A percentile compares a stretch with the other conserved stretches of the same genome.
Conservation (phyloP, 2,113 vertebrate species). For the Callipepla squamata region DNA sequence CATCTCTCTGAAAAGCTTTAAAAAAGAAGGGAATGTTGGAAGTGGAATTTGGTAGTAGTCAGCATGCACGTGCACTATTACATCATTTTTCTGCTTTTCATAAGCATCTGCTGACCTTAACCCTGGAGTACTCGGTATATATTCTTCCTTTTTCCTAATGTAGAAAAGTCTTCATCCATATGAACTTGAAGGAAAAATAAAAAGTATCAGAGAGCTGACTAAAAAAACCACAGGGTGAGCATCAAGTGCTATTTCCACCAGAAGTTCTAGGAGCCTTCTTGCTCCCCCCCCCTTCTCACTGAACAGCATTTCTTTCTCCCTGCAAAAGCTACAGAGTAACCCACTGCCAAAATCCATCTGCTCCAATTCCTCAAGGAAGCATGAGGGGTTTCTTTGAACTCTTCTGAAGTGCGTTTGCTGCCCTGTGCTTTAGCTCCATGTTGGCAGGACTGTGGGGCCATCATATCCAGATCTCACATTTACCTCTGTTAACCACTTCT, state of each 20-base stretch:
- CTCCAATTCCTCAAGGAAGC: background rate
- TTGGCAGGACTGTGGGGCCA: background rate
- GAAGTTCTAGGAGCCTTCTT: background rate
- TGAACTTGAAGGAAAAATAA: background rate
- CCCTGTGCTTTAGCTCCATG: accelerated
- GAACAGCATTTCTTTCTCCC: background rate
- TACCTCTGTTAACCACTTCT: background rate
- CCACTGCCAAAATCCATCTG: background rate
- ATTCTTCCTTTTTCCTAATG: background rate
- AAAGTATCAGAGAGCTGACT: background rate
- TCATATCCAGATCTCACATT: background rate
- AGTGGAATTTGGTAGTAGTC: background rate
- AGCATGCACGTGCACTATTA: background rate
- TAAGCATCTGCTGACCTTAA: background rate
- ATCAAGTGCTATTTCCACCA: background rate
- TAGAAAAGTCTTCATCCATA: background rate
- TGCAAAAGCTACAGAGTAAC: background rate
- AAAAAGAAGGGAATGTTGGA: background rate
- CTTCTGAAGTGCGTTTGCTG: background rate
- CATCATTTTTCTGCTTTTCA: background rate
- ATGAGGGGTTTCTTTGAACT: background rate
- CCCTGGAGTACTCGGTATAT: background rate
- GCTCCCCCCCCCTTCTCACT: accelerated
- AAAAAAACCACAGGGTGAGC: background rate
- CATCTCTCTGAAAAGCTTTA: background rate